Evolutionary conservation across 2,797 vertebrate genomes (phyloP).

Genomic region (Tangara arthus): DNA sequence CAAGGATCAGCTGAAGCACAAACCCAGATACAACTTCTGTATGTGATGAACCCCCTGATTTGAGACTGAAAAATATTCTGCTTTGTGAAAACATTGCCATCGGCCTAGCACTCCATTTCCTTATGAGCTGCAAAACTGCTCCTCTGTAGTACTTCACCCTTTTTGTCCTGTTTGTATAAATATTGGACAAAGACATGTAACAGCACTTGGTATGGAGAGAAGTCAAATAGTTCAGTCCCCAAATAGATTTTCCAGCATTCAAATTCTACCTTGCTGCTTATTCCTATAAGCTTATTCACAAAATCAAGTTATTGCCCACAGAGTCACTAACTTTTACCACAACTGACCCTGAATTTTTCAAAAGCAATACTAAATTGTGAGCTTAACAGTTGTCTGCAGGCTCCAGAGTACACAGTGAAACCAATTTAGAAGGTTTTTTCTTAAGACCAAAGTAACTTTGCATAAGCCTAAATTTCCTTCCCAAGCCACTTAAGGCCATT

Average conservation of each 20-base stretch:
- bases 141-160: not conserved
- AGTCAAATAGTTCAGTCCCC: not conserved
- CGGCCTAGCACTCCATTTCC: not conserved
- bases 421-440: not conserved
- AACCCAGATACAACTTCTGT: not conserved
- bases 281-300: constrained; percentile 4
- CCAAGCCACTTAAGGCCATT: not conserved
- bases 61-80: not conserved
- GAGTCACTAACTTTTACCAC: not conserved
- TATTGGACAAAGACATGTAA: not conserved
- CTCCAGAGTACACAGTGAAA: not conserved
- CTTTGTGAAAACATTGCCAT: not conserved
- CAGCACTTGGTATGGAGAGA: not conserved
- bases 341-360: not conserved
- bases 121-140: not conserved
- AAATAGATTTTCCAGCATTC: not conserved
- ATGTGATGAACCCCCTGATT: not conserved
- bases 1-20: not conserved
- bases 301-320: not conserved
- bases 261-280: not conserved
- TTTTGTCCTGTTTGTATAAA: not conserved
- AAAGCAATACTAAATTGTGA: not conserved
- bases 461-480: not conserved
- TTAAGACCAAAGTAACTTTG: not conserved
- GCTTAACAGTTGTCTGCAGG: not conserved